These are phyloP conservation scores for Helostoma temminkii DNA, from an alignment of 2,797 vertebrate genomes.

Conservation along the genomic window DNA sequence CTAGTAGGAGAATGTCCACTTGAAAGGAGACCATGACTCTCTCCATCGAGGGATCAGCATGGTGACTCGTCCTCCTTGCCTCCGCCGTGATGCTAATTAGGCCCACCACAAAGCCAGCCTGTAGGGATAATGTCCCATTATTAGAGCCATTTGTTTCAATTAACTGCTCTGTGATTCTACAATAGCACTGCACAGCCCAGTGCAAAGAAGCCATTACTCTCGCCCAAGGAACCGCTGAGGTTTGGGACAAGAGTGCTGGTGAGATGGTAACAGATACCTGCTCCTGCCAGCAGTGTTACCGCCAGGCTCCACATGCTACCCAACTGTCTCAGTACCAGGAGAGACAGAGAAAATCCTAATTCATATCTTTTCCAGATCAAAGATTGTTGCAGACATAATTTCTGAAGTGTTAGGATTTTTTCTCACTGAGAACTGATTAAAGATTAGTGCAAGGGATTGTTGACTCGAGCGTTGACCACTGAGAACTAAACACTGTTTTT, in stretches of 20 bases:
- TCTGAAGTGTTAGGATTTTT: conserved; percentile 5
- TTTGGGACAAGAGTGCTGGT: conserved; percentile 63
- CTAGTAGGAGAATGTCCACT: conserved; percentile 60
- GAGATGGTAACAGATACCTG: conserved; percentile 65
- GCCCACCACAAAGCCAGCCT: conserved; percentile 95
- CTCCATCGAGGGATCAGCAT: conserved; percentile 93
- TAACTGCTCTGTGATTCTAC: conserved; percentile 99
- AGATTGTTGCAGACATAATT: conserved; percentile 13
- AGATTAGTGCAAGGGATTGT: conserved; percentile 18
- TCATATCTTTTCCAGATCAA: conserved; percentile 5
- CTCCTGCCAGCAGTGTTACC: conserved; percentile 50
- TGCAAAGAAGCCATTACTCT: conserved; percentile 93
- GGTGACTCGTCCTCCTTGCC: conserved; percentile 83
- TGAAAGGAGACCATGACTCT: conserved; percentile 70
- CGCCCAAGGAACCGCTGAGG: conserved; percentile 82
- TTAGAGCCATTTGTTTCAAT: conserved; percentile 99
- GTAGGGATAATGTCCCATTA: conserved; percentile 99
- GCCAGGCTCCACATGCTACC: conserved; percentile 26
- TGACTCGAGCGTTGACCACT: conserved; percentile 41
- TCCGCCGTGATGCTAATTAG: conserved; percentile 96
- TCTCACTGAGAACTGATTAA: neutral
- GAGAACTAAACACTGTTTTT: conserved; percentile 49
- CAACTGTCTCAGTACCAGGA: conserved; percentile 20
- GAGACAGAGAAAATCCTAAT: conserved; percentile 6
- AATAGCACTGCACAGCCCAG: conserved; percentile 96